A percentile compares a stretch with the other conserved stretches of the same genome.
Conservation (phyloP, 2,797 vertebrate species). For the Karalla daura region DNA sequence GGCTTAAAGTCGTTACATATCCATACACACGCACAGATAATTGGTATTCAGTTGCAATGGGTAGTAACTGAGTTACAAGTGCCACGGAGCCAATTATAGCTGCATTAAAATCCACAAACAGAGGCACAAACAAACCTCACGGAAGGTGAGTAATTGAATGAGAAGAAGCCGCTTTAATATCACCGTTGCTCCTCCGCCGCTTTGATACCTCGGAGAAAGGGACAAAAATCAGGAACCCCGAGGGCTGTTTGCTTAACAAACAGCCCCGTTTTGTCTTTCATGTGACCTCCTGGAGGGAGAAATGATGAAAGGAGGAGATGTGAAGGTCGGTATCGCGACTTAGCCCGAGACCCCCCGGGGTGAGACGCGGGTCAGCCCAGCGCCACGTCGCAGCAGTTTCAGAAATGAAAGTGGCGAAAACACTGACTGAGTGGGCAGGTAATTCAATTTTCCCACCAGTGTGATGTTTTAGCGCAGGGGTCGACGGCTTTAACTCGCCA, state of each 20-base stretch:
- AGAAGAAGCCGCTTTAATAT: slow-evolving; percentile 38
- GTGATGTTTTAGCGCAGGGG: slow-evolving; percentile 9
- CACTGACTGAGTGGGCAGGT: background rate
- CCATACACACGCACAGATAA: slow-evolving; percentile 44
- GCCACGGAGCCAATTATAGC: slow-evolving; percentile 44
- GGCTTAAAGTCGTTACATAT: slow-evolving; percentile 61
- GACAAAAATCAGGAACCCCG: slow-evolving; percentile 15
- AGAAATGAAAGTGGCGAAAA: slow-evolving; percentile 23
- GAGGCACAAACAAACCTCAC: slow-evolving; percentile 44
- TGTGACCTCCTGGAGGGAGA: slow-evolving; percentile 35
- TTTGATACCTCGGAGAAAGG: slow-evolving; percentile 31
- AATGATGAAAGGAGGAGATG: slow-evolving; percentile 53
- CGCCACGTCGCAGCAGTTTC: slow-evolving; percentile 4
- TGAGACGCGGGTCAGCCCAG: slow-evolving; percentile 16
- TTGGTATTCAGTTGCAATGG: slow-evolving; percentile 54
- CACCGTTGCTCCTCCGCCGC: slow-evolving; percentile 26
- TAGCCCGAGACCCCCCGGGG: slow-evolving; percentile 16
- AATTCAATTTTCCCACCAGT: slow-evolving; percentile 18
- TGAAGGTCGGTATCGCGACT: slow-evolving; percentile 35
- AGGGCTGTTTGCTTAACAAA: slow-evolving; percentile 28
- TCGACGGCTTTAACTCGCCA: slow-evolving; percentile 1
- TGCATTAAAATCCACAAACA: slow-evolving; percentile 50
- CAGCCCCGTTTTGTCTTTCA: slow-evolving; percentile 23
- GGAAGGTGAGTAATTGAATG: slow-evolving; percentile 48
- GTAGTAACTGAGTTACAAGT: slow-evolving; percentile 51